These are phyloP conservation scores for Aphidoletes aphidimyza DNA, from an alignment of 2,888 invertebrate genomes.

Conservation along the genomic window DNA sequence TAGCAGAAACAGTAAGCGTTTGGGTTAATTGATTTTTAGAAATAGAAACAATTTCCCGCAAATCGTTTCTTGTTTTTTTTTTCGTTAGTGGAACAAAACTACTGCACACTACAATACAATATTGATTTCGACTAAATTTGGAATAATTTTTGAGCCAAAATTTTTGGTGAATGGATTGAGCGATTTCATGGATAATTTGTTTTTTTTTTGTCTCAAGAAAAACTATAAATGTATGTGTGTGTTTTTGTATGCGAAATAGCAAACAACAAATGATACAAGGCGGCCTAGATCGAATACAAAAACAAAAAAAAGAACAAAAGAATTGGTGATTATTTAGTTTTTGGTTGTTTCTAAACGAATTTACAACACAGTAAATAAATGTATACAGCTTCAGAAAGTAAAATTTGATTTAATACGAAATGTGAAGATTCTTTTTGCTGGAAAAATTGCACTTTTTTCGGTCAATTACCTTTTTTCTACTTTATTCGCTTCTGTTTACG, in stretches of 20 bases:
- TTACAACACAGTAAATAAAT: neutral
- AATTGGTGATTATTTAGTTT: slow-evolving; percentile 32
- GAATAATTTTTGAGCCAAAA: too few species aligned
- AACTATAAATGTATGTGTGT: neutral
- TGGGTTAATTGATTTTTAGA: too few species aligned
- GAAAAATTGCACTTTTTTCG: neutral
- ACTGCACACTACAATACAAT: too few species aligned
- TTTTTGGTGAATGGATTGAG: too few species aligned
- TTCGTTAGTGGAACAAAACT: neutral
- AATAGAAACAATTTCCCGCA: too few species aligned
- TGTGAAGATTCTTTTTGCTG: too few species aligned
- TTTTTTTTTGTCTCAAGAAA: too few species aligned
- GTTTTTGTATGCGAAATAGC: slow-evolving; percentile 11
- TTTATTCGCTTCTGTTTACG: neutral
- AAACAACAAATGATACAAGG: slow-evolving; percentile 25
- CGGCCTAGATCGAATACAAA: slow-evolving; percentile 26
- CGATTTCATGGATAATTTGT: too few species aligned
- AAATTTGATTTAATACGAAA: too few species aligned
- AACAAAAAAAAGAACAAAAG: slow-evolving; percentile 3
- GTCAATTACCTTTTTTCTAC: neutral
- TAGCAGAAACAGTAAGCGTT: neutral
- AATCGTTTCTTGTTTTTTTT: too few species aligned
- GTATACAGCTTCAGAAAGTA: too few species aligned
- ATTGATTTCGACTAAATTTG: too few species aligned
- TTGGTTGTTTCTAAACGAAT: neutral